Percentiles rank a stretch among this genome's conserved stretches.
These are phyloP conservation scores for Ganaspis sp. DNA, from an alignment of 1,140 invertebrate species.

Conservation along the genomic window DNA sequence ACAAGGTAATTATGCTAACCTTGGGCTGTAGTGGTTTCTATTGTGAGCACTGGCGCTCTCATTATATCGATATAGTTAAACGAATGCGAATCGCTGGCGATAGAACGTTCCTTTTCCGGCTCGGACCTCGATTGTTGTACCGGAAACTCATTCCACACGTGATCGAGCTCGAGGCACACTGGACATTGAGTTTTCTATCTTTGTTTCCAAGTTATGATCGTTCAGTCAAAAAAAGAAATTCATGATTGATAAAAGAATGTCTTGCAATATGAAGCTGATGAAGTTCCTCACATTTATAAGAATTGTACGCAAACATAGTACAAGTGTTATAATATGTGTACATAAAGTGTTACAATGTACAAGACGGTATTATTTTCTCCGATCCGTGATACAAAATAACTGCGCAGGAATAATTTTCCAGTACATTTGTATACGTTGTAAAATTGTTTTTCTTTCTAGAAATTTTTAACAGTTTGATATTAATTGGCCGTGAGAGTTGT, in stretches of 20 bases:
- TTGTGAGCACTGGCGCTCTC: background rate
- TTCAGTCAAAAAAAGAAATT: no score
- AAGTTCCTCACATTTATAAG: no score
- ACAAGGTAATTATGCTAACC: background rate
- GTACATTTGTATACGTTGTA: no score
- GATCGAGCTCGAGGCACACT: background rate
- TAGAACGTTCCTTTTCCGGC: slow-evolving; percentile 39
- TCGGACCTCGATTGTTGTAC: slow-evolving; percentile 16
- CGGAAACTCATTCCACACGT: slow-evolving; percentile 34
- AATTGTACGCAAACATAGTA: no score
- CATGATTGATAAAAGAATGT: no score
- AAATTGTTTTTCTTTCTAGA: background rate
- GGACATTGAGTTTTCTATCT: background rate
- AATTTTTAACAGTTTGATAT: background rate
- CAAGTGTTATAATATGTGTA: no score
- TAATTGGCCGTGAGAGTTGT: slow-evolving; percentile 1
- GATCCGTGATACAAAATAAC: no score
- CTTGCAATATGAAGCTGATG: no score
- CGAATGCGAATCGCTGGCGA: background rate
- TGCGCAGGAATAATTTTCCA: no score
- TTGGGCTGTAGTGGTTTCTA: background rate
- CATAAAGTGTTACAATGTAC: no score
- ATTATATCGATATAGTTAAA: background rate
- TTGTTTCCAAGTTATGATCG: no score
- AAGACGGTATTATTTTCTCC: no score